A percentile compares a stretch with the other conserved stretches of the same genome.
Conservation (phyloP, 2,113 vertebrate species). For the Oncorhynchus mykiss region DNA sequence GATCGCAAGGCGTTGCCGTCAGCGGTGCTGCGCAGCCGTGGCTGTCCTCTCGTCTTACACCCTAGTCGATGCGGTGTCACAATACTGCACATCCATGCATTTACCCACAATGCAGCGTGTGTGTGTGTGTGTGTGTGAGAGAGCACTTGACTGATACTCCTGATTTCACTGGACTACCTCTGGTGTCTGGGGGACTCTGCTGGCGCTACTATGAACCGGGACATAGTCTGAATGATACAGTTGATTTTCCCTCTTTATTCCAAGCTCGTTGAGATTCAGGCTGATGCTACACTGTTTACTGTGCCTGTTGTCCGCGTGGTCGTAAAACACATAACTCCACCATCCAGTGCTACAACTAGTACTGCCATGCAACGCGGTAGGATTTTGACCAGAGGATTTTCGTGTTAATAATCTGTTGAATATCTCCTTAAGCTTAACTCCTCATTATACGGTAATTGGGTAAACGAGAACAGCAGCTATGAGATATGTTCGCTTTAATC, state of each 20-base stretch:
- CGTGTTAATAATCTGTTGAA: not conserved
- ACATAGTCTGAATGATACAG: not conserved
- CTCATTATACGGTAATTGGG: not conserved
- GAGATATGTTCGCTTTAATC: not conserved
- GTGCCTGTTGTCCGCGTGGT: not conserved
- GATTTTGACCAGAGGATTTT: not conserved
- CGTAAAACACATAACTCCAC: conserved; percentile 7
- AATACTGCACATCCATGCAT: not conserved
- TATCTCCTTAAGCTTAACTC: not conserved
- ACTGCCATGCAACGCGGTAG: not conserved
- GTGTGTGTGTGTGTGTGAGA: not conserved
- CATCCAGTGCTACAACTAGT: not conserved
- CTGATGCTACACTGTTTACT: not conserved
- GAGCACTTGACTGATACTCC: conserved; percentile 3
- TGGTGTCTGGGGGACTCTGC: not conserved
- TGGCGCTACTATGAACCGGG: not conserved
- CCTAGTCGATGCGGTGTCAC: not conserved
- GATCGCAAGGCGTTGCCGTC: no score
- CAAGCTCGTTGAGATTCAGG: not conserved
- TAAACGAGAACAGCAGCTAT: not conserved
- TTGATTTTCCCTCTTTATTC: conserved; percentile 4
- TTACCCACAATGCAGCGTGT: not conserved
- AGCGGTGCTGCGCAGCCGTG: no score
- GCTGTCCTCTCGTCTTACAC: not conserved
- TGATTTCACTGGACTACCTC: not conserved